phyloP scores from a whole-genome alignment of 2,888 invertebrate species.

The Flexamia atlantica region DNA sequence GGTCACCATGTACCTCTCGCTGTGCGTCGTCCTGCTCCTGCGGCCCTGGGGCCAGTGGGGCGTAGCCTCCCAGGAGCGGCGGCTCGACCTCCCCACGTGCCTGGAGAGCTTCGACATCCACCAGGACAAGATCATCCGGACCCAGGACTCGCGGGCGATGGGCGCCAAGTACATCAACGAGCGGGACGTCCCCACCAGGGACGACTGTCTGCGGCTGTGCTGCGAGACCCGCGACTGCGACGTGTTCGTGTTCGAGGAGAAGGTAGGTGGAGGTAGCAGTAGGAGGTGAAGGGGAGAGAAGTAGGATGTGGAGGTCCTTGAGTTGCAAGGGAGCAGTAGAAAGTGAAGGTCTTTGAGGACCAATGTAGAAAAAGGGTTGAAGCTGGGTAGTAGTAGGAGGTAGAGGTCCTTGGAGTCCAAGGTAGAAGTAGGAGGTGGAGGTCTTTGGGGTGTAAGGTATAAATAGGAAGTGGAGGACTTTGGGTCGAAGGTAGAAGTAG shows the following conservation, averaged over 20 bases:
- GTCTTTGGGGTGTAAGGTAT: not conserved
- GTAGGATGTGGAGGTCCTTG: not conserved
- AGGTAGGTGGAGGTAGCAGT: constrained; percentile 77
- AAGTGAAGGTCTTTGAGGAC: not conserved
- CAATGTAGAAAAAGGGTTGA: not conserved
- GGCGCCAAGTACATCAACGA: constrained; percentile 94
- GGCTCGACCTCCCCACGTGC: constrained; percentile 76
- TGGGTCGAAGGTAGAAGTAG: too few relatives aligned
- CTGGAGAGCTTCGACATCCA: constrained; percentile 90
- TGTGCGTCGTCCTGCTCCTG: not conserved
- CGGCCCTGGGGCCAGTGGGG: constrained; percentile 6
- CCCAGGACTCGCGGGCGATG: constrained; percentile 91
- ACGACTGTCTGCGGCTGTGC: constrained; percentile 91
- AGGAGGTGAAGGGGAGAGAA: not conserved
- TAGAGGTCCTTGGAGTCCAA: not conserved
- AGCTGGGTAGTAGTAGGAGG: too few relatives aligned
- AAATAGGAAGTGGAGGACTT: not conserved
- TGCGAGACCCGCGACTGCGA: constrained; percentile 93
- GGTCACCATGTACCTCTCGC: not conserved
- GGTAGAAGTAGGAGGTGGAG: not conserved
- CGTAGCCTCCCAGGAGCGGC: constrained; percentile 48
- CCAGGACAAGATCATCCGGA: constrained; percentile 93
- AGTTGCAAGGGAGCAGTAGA: not conserved
- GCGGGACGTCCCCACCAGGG: constrained; percentile 87
- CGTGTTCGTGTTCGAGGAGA: constrained; percentile 95